phyloP scores from a whole-genome alignment of 2,797 vertebrate genomes.

The Nyctalus aviator region DNA sequence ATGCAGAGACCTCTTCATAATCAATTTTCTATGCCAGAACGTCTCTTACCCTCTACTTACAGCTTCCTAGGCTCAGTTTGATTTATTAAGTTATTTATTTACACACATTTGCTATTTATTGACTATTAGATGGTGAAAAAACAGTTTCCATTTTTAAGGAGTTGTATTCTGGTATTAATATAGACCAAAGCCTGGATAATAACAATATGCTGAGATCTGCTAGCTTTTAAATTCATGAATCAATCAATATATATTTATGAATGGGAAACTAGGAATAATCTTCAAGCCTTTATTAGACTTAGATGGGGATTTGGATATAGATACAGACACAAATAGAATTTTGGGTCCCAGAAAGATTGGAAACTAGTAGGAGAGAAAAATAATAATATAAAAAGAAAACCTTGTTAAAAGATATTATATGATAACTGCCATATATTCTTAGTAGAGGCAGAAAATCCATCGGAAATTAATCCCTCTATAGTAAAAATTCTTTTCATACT shows the following conservation, averaged over 20 bases:
- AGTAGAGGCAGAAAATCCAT: slow-evolving; percentile 3
- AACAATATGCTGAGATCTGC: slow-evolving; percentile 29
- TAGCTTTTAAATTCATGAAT: slow-evolving; percentile 52
- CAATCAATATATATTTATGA: slow-evolving; percentile 70
- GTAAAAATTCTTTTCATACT: slow-evolving; percentile 31
- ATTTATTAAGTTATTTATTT: slow-evolving; percentile 62
- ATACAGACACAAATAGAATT: slow-evolving; percentile 29
- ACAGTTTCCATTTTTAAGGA: not conserved
- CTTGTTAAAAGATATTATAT: not conserved
- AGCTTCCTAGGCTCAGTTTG: slow-evolving; percentile 26
- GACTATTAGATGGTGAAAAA: slow-evolving; percentile 16
- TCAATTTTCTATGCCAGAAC: slow-evolving; percentile 45
- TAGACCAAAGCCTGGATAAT: slow-evolving; percentile 26
- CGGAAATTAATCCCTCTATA: slow-evolving; percentile 56
- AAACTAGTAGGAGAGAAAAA: slow-evolving; percentile 34
- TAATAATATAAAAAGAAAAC: slow-evolving; percentile 52
- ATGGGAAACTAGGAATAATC: slow-evolving; percentile 42
- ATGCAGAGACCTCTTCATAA: not conserved
- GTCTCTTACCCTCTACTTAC: not conserved
- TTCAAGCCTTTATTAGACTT: slow-evolving; percentile 62
- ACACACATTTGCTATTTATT: slow-evolving; percentile 49
- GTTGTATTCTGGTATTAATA: slow-evolving; percentile 4
- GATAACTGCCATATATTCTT: slow-evolving; percentile 46
- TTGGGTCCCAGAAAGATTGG: not conserved
- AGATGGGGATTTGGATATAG: slow-evolving; percentile 48